Conservation (phyloP, 2,888 invertebrate species). For the Aphidius colemani region DNA sequence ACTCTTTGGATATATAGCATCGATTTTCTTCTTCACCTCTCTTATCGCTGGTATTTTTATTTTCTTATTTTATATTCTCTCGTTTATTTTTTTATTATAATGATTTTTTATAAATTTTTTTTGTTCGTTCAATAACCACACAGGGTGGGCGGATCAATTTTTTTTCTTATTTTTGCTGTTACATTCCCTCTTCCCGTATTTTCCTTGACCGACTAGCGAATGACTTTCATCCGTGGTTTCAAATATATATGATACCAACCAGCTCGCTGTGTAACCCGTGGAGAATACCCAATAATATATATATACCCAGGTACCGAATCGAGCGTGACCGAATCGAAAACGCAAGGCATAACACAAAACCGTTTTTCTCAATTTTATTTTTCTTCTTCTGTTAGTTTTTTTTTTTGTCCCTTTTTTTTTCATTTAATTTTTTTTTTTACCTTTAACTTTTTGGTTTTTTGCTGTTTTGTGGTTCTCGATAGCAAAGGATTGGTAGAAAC, state of each 20-base stretch:
- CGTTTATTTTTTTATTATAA: not conserved
- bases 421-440: conserved; percentile 15
- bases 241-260: conserved; percentile 9
- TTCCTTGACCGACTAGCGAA: conserved; percentile 30
- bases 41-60: conserved; percentile 4
- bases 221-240: conserved; percentile 30
- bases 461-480: conserved; percentile 11
- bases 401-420: conserved; percentile 1
- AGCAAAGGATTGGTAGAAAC: no score
- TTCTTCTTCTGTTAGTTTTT: conserved; percentile 11
- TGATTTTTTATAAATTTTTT: not conserved
- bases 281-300: conserved; percentile 22
- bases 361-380: conserved; percentile 16
- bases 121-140: not conserved
- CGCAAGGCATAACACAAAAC: conserved; percentile 3
- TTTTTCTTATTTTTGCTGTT: conserved; percentile 3
- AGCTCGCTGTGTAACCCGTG: conserved; percentile 21
- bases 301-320: conserved; percentile 23
- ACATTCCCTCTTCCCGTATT: conserved; percentile 19
- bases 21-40: conserved; percentile 10
- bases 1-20: not conserved
- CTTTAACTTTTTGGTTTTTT: conserved; percentile 12
- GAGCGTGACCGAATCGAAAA: conserved; percentile 32
- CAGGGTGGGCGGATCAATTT: conserved; percentile 23
- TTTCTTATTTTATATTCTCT: not conserved